Conservation (phyloP, 1,140 invertebrate species). For the Eubasilissa regina region DNA sequence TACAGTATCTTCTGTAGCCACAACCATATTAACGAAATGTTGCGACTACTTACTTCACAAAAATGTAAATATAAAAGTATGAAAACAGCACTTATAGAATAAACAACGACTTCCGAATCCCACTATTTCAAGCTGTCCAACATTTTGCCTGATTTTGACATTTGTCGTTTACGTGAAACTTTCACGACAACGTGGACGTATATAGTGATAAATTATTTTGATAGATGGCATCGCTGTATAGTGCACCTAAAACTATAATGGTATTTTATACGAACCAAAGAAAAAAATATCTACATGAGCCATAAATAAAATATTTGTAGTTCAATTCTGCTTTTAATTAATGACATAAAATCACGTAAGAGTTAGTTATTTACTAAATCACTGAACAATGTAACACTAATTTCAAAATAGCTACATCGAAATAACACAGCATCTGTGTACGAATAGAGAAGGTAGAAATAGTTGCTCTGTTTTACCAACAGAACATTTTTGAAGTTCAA, state of each 20-base stretch:
- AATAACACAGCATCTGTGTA: background rate
- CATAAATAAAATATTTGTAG: background rate
- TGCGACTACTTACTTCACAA: background rate
- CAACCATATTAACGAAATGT: constrained; percentile 34
- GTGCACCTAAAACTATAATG: too few relatives aligned
- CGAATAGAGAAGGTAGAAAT: background rate
- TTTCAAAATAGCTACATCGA: too few relatives aligned
- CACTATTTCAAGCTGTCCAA: constrained; percentile 13
- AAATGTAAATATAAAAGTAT: constrained; percentile 3
- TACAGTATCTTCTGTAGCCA: constrained; percentile 37
- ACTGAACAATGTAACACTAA: too few relatives aligned
- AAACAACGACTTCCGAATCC: background rate
- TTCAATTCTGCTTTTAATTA: background rate
- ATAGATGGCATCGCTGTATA: constrained; percentile 21
- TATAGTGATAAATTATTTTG: background rate
- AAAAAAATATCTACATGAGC: background rate
- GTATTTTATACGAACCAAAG: background rate
- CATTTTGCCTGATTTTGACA: constrained; percentile 39
- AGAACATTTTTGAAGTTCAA: too few relatives aligned
- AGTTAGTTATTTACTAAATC: background rate
- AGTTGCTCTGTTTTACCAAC: too few relatives aligned
- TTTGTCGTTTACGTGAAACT: constrained; percentile 38
- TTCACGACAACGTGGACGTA: constrained; percentile 30
- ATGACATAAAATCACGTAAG: too few relatives aligned
- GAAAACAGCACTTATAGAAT: background rate